A percentile compares a stretch with the other conserved stretches of the same genome.
Evolutionary conservation across 1,140 invertebrate genomes (phyloP).

Genomic region (Subanguina moxae): DNA sequence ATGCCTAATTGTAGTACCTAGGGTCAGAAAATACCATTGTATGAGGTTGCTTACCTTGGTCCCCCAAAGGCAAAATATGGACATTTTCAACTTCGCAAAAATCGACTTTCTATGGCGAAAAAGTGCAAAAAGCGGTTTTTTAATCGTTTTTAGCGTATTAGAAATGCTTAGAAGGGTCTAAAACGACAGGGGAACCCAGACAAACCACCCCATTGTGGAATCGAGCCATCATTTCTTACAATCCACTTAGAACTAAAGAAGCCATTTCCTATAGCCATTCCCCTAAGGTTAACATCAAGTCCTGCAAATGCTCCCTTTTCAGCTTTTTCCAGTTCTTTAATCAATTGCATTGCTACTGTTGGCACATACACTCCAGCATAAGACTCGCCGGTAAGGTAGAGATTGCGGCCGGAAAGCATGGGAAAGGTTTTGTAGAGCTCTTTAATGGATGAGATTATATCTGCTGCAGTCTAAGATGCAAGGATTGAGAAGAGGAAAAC

Average conservation of each 20-base stretch:
- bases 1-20: too few species aligned
- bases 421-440: conserved; percentile 64
- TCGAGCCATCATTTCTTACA: not conserved
- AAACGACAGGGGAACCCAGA: too few species aligned
- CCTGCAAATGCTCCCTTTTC: conserved; percentile 1
- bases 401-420: conserved; percentile 60
- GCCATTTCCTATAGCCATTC: conserved; percentile 25
- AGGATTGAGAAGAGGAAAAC: not conserved
- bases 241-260: not conserved
- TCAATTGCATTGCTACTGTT: conserved; percentile 59
- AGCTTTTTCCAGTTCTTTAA: conserved; percentile 5
- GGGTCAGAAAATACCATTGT: too few species aligned
- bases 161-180: too few species aligned
- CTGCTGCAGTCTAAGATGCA: conserved; percentile 48
- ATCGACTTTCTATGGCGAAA: too few species aligned
- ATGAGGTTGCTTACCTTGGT: too few species aligned
- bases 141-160: too few species aligned
- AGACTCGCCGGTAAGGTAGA: conserved; percentile 62
- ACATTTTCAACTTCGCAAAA: too few species aligned
- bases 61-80: too few species aligned
- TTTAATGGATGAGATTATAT: conserved; percentile 62
- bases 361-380: conserved; percentile 62
- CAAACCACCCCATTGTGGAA: not conserved
- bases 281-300: conserved; percentile 16
- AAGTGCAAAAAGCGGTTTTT: too few species aligned